Conservation (phyloP, 1,140 invertebrate species). For the Drosophila simulans region DNA sequence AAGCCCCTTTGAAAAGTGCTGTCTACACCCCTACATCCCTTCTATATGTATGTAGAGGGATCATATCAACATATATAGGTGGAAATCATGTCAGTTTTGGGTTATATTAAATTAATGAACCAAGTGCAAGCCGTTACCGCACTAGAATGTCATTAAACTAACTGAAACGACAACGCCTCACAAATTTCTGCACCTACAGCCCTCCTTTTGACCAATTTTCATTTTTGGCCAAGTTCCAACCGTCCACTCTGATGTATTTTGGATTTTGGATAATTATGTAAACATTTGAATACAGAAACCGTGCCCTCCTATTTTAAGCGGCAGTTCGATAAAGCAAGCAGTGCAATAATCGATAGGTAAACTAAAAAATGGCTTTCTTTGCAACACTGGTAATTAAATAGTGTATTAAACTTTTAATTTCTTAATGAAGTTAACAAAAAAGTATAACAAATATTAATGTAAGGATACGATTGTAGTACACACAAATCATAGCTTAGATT, state of each 20-base stretch:
- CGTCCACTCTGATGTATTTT: not conserved
- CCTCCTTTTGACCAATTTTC: not conserved
- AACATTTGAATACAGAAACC: not conserved
- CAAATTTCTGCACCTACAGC: not conserved
- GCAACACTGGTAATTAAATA: slow-evolving; percentile 47
- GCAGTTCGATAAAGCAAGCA: slow-evolving; percentile 6
- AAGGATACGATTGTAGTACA: too few relatives aligned
- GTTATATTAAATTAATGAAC: slow-evolving; percentile 16
- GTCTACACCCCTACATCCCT: not conserved
- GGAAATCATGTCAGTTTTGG: slow-evolving; percentile 7
- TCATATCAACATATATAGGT: not conserved
- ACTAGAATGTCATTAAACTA: slow-evolving; percentile 12
- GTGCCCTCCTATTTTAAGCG: not conserved
- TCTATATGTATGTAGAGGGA: not conserved
- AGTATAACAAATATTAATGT: too few relatives aligned
- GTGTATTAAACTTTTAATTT: not conserved
- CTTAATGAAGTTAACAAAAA: not conserved
- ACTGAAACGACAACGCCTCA: not conserved
- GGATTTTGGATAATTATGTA: not conserved
- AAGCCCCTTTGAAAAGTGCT: not conserved
- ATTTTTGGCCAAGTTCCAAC: slow-evolving; percentile 36
- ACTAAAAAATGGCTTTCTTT: not conserved
- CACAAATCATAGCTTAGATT: too few relatives aligned
- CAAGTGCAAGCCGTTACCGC: slow-evolving; percentile 19
- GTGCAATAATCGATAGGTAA: slow-evolving; percentile 6